Evolutionary conservation across 2,888 invertebrate species (phyloP).

Genomic region (Lysandra bellargus): DNA sequence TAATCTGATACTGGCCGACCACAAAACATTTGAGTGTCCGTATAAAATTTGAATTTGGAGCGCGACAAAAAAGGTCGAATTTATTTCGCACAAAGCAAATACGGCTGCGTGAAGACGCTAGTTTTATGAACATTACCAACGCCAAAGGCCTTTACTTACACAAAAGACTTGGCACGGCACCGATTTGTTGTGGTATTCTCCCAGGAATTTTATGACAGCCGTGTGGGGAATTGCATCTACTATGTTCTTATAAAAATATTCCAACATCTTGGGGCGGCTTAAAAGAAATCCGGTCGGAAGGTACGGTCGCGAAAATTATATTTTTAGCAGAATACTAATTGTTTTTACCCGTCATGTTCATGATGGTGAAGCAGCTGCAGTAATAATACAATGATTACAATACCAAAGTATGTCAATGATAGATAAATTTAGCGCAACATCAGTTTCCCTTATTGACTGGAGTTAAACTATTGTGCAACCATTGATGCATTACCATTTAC

Average conservation of each 20-base stretch:
- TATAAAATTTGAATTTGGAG: not conserved
- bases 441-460: too few species aligned
- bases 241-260: constrained; percentile 23
- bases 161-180: constrained; percentile 34
- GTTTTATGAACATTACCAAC: constrained; percentile 30
- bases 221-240: constrained; percentile 31
- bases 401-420: too few species aligned
- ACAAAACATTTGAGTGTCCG: constrained; percentile 1
- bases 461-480: too few species aligned
- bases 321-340: not conserved
- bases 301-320: not conserved
- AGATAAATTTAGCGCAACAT: too few species aligned
- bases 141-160: constrained; percentile 31
- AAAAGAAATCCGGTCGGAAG: not conserved
- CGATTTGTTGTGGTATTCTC: constrained; percentile 33
- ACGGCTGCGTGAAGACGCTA: constrained; percentile 30
- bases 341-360: not conserved
- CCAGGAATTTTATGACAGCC: constrained; percentile 32
- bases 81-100: constrained; percentile 27
- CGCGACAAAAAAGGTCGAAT: constrained; percentile 21
- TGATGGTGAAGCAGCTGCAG: too few species aligned
- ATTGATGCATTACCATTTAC: too few species aligned
- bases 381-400: too few species aligned
- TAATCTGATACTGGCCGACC: not conserved
- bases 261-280: constrained; percentile 13